Evolutionary conservation across 2,113 vertebrate species (phyloP), one percentile per base, ranked within the genome.

Genomic region (Pteronura brasiliensis): DNA sequence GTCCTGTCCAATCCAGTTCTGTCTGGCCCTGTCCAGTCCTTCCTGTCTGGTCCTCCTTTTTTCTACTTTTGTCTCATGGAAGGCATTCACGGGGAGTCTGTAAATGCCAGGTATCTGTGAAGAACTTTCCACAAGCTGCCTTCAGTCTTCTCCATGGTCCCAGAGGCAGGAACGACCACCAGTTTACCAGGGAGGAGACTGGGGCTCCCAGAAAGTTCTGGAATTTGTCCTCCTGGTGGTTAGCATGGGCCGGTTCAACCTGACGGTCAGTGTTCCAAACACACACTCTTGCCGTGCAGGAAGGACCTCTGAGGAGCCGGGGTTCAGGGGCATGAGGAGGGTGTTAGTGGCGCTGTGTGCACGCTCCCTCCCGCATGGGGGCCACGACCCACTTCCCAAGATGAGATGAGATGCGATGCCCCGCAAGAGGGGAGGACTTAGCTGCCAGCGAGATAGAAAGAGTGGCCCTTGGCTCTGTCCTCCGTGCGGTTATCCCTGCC

Each of bases 111-210:
- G 34, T 6, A 7, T 27, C 27, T 18, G 27, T 0, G 1, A 20
- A 67, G 59, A 7, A 13, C 27, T 84, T 55, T 25, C 59, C 44
- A 14, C 7, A 47, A 63, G 9, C 59, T 44, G 42, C n/a, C 29
- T n/a, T 3, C 7, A 1, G 7, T 13, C 31, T 31, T 34, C 39
- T 11, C 23, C 0, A 0, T 1, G 47, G 10, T 31, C 8, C 71
- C 9, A 2, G 18, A 63, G 39, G 27, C 23, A n/a, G 81, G 23
- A 2, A 20, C 7, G 7, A 13, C 9, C 5, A 29, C 42, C 59
- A 21, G 25, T 31, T 42, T 12, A 4, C 7, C 2, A 20, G 31
- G 23, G 39, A 93, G 81, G 55, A 71, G 44, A 42, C 42, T 6
- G 8, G 42, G 34, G 8, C n/a, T 21, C 49, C n/a, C 3, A 23